These are phyloP conservation scores for Pteronura brasiliensis DNA, from an alignment of 2,113 vertebrate species.

Conservation along the genomic window DNA sequence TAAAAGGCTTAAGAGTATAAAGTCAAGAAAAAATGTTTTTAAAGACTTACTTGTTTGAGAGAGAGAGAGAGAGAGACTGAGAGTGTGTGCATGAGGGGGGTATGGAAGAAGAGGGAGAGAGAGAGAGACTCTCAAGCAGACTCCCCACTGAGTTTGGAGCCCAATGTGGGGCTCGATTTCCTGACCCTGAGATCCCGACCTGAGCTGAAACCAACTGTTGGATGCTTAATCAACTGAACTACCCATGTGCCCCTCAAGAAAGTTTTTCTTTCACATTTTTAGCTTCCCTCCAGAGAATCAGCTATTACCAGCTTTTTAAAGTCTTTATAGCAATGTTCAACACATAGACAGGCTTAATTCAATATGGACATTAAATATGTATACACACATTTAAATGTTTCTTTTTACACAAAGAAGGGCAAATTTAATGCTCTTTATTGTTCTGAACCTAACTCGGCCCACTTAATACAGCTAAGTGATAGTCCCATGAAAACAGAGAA, in stretches of 20 bases:
- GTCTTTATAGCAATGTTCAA: neutral
- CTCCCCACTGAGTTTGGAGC: neutral
- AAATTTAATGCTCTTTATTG: neutral
- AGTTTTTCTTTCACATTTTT: neutral
- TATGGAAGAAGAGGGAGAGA: neutral
- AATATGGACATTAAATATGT: neutral
- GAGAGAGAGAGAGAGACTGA: neutral
- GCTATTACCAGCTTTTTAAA: neutral
- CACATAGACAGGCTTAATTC: neutral
- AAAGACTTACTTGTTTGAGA: neutral
- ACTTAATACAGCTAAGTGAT: neutral
- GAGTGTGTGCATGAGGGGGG: neutral
- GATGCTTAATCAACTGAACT: neutral
- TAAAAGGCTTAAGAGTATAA: neutral
- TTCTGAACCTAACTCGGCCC: neutral
- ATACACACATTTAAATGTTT: neutral
- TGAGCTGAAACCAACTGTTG: neutral
- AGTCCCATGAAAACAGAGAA: neutral
- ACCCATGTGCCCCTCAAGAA: neutral
- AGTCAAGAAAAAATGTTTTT: neutral
- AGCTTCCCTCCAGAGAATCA: neutral
- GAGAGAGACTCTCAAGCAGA: neutral
- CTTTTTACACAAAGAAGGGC: neutral
- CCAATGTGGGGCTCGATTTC: neutral
- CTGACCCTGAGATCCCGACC: neutral